Conservation (phyloP, 1,140 invertebrate genomes). For the Aplysia californica region DNA sequence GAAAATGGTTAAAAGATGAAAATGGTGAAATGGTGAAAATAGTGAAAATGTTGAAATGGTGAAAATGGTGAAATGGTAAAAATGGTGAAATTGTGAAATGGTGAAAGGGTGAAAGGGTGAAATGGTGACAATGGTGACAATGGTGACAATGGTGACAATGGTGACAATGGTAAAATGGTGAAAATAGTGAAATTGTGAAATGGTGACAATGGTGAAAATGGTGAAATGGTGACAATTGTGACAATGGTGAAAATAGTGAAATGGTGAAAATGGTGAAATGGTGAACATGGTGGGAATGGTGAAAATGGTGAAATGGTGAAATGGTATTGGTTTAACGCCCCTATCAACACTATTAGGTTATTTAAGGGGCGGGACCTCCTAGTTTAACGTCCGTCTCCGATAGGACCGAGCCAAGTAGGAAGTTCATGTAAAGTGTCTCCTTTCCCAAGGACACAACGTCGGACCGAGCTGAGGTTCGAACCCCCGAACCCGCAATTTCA, state of each 20-base stretch:
- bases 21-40: background rate
- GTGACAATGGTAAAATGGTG: background rate
- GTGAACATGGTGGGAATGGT: background rate
- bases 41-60: background rate
- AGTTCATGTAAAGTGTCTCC: no score
- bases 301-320: background rate
- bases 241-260: background rate
- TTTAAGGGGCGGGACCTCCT: background rate
- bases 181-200: background rate
- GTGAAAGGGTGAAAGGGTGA: conserved; percentile 20
- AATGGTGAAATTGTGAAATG: conserved; percentile 13
- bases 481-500: background rate
- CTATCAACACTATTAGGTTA: no score
- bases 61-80: background rate
- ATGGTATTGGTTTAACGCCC: no score
- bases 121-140: background rate
- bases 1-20: background rate
- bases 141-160: background rate
- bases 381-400: background rate
- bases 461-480: no score
- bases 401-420: no score
- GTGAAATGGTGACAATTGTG: background rate
- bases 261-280: background rate
- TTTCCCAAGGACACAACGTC: no score
- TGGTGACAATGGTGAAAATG: background rate